Evolutionary conservation across 2,113 vertebrate genomes (phyloP), one percentile per base, ranked within the genome.

Genomic region (Catharus minimus): DNA sequence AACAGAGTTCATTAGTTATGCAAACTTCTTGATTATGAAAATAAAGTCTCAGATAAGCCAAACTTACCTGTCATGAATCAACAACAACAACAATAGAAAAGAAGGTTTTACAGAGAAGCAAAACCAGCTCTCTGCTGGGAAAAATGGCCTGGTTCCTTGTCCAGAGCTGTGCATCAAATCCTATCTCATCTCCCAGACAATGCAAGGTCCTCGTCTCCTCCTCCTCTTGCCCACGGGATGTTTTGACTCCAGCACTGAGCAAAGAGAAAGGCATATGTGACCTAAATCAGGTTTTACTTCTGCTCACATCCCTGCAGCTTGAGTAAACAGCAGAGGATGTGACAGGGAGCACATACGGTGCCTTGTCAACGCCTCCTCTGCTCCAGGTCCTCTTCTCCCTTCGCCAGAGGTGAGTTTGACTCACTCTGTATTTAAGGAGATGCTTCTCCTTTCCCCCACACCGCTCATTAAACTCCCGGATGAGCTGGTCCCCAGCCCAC

Each of bases 211-310:
- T 77, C 15, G 28, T 62, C 86, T 90, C 93, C 38, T 38, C 38
- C 93, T 92, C 57, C 84, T 83, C 69, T 94, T 88, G 92, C 93
- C 91, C 86, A 86, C 39, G 56, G 93, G 83, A 64, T 94, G 76
- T 94, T 94, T 95, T 86, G 80, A 32, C 78, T 93, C 39, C 3
- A 0, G 22, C 90, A 76, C 36, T 78, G 84, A 81, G 94, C 61
- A 82, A 86, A 92, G 74, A 90, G 95, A 93, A 93, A 94, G 58
- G 82, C 91, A 82, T 91, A 94, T 94, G 95, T 96, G 95, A 96
- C 95, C 92, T 89, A 94, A 87, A 94, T 96, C 96, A 96, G 88
- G 95, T 96, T 95, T 87, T 88, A 58, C 94, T 92, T 81, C 91
- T 93, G 92, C 86, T 94, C 60, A 38, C 75, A 87, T 93, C 95